Base-by-base conservation (phyloP, 2,797 vertebrate species). In the Poecilia picta region DNA sequence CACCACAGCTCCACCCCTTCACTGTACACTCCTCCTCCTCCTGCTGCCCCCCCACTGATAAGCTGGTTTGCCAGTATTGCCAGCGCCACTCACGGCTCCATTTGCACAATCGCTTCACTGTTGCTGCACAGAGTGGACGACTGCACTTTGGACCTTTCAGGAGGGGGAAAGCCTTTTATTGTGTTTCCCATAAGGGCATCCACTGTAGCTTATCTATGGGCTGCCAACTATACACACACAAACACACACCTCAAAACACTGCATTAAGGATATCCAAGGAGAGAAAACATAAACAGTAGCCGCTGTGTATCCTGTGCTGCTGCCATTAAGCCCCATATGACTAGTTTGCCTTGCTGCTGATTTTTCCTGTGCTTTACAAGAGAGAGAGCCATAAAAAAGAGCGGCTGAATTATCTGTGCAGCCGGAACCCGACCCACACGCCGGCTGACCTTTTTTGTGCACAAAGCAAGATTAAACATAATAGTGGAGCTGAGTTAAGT, bases 131-230 rank as follows among this genome's bases (percentile, higher is more conserved):
- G 88, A 89, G 85, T 81, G 91, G 91, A 92, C 92, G 85, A 91
- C 86, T 94, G 94, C 87, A 92, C 92, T 93, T 94, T 85, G 92
- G 93, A 95, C 93, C 87, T 93, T 93, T 90, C 77, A 88, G 73
- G 76, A 88, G 86, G 66, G 91, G 91, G 85, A 82, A 83, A 86
- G 85, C 78, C 81, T 93, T 90, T 91, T 90, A 93, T 91, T 93
- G 89, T 87, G 89, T 86, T 92, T 91, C 92, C 89, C 92, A 92
- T 89, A 83, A 92, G 92, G 93, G 85, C 89, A 91, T 85, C 89
- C 84, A 89, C 90, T 87, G 88, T 81, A 82, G 85, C 90, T 91
- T 90, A 92, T 91, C 93, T 86, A 83, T 79, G 83, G 87, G 85
- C 89, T 88, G 89, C 87, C 87, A 91, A 85, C 80, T 82, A 45